Evolutionary conservation across 2,888 invertebrate species (phyloP).

Genomic region (Eumacrocentrus americanus): DNA sequence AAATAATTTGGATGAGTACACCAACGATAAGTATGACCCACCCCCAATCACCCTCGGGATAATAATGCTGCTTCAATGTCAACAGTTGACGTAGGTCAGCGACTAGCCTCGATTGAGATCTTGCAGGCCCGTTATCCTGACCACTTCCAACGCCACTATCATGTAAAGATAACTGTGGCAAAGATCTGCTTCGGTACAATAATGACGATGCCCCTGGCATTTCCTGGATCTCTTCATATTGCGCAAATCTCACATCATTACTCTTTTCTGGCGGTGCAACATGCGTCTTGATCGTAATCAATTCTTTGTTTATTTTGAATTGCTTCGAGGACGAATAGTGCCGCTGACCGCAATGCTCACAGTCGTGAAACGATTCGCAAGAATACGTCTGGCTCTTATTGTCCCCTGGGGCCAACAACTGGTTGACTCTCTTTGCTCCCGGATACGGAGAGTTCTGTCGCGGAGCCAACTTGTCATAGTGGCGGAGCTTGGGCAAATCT

Average conservation of each 20-base stretch:
- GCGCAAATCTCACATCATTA: not conserved
- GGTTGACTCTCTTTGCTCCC: slow-evolving; percentile 27
- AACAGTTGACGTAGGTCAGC: slow-evolving; percentile 68
- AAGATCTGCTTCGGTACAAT: slow-evolving; percentile 71
- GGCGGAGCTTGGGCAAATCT: slow-evolving; percentile 23
- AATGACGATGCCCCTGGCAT: slow-evolving; percentile 32
- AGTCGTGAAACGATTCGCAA: slow-evolving; percentile 13
- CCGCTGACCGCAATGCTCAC: slow-evolving; percentile 25
- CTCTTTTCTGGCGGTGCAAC: not conserved
- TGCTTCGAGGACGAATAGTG: slow-evolving; percentile 15
- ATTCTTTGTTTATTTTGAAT: slow-evolving; percentile 12
- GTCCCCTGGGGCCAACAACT: slow-evolving; percentile 33
- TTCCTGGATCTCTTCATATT: slow-evolving; percentile 31
- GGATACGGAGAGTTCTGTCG: slow-evolving; percentile 34
- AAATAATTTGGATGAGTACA: slow-evolving; percentile 74
- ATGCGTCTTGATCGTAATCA: slow-evolving; percentile 1
- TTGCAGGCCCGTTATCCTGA: slow-evolving; percentile 63
- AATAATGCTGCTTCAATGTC: slow-evolving; percentile 80
- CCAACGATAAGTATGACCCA: slow-evolving; percentile 80
- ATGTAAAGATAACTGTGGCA: slow-evolving; percentile 70
- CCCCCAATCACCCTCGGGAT: slow-evolving; percentile 89
- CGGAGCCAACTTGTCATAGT: slow-evolving; percentile 12
- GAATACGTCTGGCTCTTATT: slow-evolving; percentile 18
- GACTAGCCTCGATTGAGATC: slow-evolving; percentile 64
- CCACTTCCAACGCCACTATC: slow-evolving; percentile 64